These are phyloP conservation scores for Hirundichthys speculiger DNA, from an alignment of 2,113 vertebrate genomes.

Conservation along the genomic window DNA sequence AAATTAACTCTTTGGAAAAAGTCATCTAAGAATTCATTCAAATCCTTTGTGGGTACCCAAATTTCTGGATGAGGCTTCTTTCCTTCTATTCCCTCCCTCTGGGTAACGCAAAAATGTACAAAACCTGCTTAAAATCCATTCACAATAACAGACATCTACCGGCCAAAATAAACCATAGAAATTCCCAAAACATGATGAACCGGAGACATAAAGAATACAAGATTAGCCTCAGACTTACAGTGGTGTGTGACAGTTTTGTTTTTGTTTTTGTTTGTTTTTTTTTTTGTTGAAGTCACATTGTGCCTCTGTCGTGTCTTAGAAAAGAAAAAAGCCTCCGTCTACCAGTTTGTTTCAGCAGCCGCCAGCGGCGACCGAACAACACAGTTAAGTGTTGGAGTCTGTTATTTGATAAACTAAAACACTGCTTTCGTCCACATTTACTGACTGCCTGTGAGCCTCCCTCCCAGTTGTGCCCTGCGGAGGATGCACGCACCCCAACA, in stretches of 20 bases:
- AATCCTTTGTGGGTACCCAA: no score
- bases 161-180: no score
- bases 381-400: conserved; percentile 7
- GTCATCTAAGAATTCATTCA: no score
- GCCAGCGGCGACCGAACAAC: conserved; percentile 14
- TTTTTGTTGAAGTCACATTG: background rate
- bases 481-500: background rate
- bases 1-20: no score
- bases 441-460: conserved; percentile 8
- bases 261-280: no score
- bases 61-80: no score
- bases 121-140: no score
- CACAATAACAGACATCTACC: no score
- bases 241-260: background rate
- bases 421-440: background rate
- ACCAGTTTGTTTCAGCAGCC: conserved; percentile 8
- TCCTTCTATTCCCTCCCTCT: no score
- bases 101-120: no score
- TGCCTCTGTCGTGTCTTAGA: background rate
- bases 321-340: conserved; percentile 5
- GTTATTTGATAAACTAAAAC: conserved; percentile 12
- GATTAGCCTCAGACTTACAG: background rate
- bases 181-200: background rate
- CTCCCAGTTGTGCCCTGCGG: conserved; percentile 4
- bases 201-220: background rate